Conservation (phyloP, 2,888 invertebrate species). For the Cephus pygmeus region DNA sequence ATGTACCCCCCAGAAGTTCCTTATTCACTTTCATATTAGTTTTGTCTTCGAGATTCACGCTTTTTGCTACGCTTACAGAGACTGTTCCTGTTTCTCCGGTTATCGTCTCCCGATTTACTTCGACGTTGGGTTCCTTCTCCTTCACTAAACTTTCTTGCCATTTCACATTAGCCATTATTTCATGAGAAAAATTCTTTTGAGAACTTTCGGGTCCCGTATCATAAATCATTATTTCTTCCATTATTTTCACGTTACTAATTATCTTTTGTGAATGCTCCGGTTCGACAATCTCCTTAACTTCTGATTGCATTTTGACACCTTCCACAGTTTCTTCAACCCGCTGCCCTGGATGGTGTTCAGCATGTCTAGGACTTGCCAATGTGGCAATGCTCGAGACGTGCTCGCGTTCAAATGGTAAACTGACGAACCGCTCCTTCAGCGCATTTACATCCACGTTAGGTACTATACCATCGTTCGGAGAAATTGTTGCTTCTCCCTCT, state of each 20-base stretch:
- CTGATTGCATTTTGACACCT: not conserved
- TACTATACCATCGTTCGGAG: conserved; percentile 3
- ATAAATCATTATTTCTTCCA: conserved; percentile 6
- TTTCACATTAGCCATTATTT: conserved; percentile 11
- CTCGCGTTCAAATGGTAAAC: not conserved
- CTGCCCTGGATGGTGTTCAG: not conserved
- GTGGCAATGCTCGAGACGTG: not conserved
- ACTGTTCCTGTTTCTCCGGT: not conserved
- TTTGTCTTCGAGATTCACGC: conserved; percentile 4
- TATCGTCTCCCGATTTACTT: not conserved
- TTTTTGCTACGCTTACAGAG: conserved; percentile 9
- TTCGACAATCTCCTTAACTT: not conserved
- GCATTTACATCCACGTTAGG: conserved; percentile 14
- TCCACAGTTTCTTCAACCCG: not conserved
- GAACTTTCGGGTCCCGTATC: conserved; percentile 17
- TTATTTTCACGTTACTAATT: not conserved
- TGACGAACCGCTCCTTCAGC: not conserved
- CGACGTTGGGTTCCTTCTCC: conserved; percentile 11
- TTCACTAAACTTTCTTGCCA: conserved; percentile 17
- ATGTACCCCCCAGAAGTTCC: not conserved
- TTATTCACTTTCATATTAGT: not conserved
- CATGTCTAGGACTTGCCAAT: not conserved
- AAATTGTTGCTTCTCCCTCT: not conserved
- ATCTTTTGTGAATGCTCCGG: not conserved
- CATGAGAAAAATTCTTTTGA: not conserved